phyloP scores from a whole-genome alignment of 1,140 invertebrate genomes.

The Pemphigus obesinymphae region DNA sequence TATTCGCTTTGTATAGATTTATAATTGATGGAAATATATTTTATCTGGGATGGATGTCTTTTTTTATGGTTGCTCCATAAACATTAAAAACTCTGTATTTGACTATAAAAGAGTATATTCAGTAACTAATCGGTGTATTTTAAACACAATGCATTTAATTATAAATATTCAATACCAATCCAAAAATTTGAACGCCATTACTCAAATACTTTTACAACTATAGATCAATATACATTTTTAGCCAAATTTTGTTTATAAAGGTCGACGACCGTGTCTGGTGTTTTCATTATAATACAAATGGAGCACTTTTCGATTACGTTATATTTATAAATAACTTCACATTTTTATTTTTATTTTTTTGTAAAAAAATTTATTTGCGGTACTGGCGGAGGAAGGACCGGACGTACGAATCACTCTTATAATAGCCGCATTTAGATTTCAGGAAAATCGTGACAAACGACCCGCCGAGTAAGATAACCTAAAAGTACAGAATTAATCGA shows the following conservation, averaged over 20 bases:
- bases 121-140: no score
- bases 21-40: no score
- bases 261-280: neutral
- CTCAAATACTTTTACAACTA: no score
- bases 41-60: no score
- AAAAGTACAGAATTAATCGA: no score
- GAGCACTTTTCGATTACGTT: neutral
- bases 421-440: constrained; percentile 6
- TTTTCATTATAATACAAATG: neutral
- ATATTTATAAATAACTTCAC: neutral
- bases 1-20: no score
- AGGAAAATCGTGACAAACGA: neutral
- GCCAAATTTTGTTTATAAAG: neutral
- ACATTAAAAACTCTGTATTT: no score
- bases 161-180: no score
- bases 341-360: neutral
- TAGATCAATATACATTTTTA: no score
- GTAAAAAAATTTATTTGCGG: neutral
- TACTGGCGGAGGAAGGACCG: neutral
- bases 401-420: neutral
- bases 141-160: neutral
- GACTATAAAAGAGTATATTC: no score
- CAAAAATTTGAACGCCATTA: no score
- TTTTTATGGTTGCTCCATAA: no score
- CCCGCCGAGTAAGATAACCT: neutral